Base-by-base conservation (phyloP, 2,113 vertebrate genomes). In the Dasyurus viverrinus region DNA sequence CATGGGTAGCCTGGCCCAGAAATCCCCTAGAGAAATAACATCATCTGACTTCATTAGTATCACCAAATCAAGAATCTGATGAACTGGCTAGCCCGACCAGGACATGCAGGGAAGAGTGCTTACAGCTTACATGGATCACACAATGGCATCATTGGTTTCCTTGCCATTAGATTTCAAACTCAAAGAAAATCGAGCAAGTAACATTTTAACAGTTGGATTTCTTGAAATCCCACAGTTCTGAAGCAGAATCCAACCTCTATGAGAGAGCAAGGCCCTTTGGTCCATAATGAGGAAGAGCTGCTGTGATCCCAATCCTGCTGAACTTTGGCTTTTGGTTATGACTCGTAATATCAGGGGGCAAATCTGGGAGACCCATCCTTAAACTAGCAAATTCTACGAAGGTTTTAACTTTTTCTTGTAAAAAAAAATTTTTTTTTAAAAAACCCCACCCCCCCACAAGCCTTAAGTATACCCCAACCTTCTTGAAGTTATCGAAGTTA, bases 1-100 rank as follows among this genome's bases (percentile, higher is more conserved):
- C 98, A 98, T 96, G 98, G 98, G 98, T 55, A 98, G 97, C 95
- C 96, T 98, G 96, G 96, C 30, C 97, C 98, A 97, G 92, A 95
- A 94, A 95, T 97, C 98, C 96, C 97, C 98, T 98, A 98, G 92
- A 97, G 95, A 96, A 98, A 84, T 22, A 42, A 97, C 98, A 98
- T 48, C 95, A 95, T 97, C 95, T 97, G 97, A 92, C 98, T 97
- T 97, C 95, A 95, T 96, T 95, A 92, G 92, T 96, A 97, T 96
- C 96, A 90, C 96, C 96, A 90, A n/a, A 91, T 93, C 95, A 96
- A 96, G 97, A 95, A 97, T 96, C 76, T 22, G 53, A 95, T 53
- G 95, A 93, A 36, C 26, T 91, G 93, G 68, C 95, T 76, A 76
- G 93, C 97, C 92, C 96, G 97, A 96, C 52, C 89, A 60, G 30